Base-by-base conservation (phyloP, 1,140 invertebrate species). In the Metopolophium dirhodum region DNA sequence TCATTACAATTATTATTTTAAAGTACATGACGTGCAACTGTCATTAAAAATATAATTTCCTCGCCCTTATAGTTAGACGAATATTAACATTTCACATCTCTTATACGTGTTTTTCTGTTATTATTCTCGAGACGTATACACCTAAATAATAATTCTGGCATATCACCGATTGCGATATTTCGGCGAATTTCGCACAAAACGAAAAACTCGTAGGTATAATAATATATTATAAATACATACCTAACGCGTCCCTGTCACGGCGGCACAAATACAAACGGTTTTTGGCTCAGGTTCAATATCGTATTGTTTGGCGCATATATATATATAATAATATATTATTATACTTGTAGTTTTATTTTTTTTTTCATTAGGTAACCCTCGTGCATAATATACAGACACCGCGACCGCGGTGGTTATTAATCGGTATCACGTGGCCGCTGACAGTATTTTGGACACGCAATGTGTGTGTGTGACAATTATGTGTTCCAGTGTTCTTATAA, bases 401-500 rank as follows among this genome's bases (percentile, higher is more conserved):
- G 61, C 30, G 61, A n/a, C 30, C 14, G 61, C 14, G 30, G 61
- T n/a, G 61, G n/a, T 77, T 85, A 85, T 85, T 85, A 85, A 85
- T 85, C 83, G 41, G 23, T 45, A 85, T 85, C 83, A 85, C 83
- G 83, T 41, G 37, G 83, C 23, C 23, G 41, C 22, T 8, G n/a
- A 30, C 41, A 37, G 23, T 45, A 85, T 85, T 85, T 85, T 85
- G 83, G 83, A 85, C 37, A 45, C 83, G 83, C 83, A 41, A 23
- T 85, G 83, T 45, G 83, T 45, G 83, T 45, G 22, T 83, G 82
- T 83, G 82, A 83, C 82, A 83, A 83, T 83, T 83, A 83, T 83
- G 41, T 82, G 37, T 82, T 41, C 41, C 41, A 41, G 37, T 83
- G 37, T 41, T 83, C 22, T 20, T 83, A 83, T 54, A 54, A 54